Evolutionary conservation across 2,113 vertebrate genomes (phyloP).

Genomic region (Noctilio leporinus): DNA sequence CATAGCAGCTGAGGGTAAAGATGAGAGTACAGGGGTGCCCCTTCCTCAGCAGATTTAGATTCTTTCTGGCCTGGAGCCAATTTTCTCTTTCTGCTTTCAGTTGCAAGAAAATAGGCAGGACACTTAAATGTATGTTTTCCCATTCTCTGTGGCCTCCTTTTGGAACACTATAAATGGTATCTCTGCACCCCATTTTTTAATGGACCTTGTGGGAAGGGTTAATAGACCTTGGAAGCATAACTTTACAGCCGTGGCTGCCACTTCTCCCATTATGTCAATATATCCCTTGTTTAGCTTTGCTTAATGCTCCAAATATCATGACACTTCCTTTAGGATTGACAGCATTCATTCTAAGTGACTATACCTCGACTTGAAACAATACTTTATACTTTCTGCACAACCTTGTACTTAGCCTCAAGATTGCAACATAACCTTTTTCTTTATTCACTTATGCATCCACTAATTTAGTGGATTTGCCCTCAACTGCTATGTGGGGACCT

Average conservation of each 20-base stretch:
- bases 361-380: not conserved
- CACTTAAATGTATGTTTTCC: not conserved
- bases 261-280: not conserved
- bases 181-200: not conserved
- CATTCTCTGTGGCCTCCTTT: not conserved
- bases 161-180: too few species aligned
- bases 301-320: not conserved
- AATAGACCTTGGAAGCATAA: not conserved
- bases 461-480: not conserved
- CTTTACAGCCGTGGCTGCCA: not conserved
- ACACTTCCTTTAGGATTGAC: too few species aligned
- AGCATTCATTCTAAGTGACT: not conserved
- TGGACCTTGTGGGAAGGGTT: not conserved
- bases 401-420: not conserved
- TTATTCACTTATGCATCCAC: not conserved
- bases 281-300: not conserved
- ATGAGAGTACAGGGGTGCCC: too few species aligned
- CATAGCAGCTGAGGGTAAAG: not conserved
- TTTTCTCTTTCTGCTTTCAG: not conserved
- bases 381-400: not conserved
- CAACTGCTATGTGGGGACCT: too few species aligned
- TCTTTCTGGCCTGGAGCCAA: too few species aligned
- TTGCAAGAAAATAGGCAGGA: not conserved
- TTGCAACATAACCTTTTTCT: not conserved
- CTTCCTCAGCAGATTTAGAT: not conserved